phyloP scores from a whole-genome alignment of 2,888 invertebrate genomes.

The Cryptus armator region DNA sequence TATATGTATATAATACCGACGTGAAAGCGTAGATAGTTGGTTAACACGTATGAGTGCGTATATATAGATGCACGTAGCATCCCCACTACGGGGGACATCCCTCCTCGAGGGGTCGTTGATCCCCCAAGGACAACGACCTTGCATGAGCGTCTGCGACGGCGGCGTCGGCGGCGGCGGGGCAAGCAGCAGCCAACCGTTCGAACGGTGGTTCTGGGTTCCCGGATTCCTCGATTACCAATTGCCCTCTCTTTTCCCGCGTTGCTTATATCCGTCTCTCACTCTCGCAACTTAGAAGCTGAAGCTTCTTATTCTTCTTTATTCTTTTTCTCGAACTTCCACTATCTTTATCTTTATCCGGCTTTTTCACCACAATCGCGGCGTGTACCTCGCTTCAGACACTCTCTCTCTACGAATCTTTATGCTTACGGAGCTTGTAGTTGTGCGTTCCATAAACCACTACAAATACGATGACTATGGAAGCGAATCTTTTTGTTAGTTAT shows the following conservation, averaged over 20 bases:
- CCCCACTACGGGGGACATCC: constrained; percentile 75
- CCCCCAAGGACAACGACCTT: constrained; percentile 85
- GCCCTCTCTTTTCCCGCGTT: constrained; percentile 60
- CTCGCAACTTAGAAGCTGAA: constrained; percentile 17
- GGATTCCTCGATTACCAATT: constrained; percentile 84
- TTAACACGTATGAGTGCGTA: constrained; percentile 24
- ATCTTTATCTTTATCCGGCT: constrained; percentile 25
- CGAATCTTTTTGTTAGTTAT: constrained; percentile 2
- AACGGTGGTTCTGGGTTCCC: constrained; percentile 82
- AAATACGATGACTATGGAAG: background rate
- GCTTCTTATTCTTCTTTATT: constrained; percentile 6
- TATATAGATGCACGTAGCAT: constrained; percentile 71
- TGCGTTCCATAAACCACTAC: too few species aligned
- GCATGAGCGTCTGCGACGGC: constrained; percentile 78
- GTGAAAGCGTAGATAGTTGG: constrained; percentile 28
- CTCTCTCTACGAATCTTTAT: background rate
- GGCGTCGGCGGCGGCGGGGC: constrained; percentile 66
- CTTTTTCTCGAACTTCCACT: constrained; percentile 34
- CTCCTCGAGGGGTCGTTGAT: constrained; percentile 85
- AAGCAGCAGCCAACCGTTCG: constrained; percentile 80
- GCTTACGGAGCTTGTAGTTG: background rate
- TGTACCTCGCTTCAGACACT: background rate
- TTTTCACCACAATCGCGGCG: background rate
- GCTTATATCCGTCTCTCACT: constrained; percentile 2
- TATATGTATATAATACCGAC: constrained; percentile 13